A percentile compares a stretch with the other conserved stretches of the same genome.
Evolutionary conservation across 2,888 invertebrate species (phyloP).

Genomic region (Portevinia maculata): DNA sequence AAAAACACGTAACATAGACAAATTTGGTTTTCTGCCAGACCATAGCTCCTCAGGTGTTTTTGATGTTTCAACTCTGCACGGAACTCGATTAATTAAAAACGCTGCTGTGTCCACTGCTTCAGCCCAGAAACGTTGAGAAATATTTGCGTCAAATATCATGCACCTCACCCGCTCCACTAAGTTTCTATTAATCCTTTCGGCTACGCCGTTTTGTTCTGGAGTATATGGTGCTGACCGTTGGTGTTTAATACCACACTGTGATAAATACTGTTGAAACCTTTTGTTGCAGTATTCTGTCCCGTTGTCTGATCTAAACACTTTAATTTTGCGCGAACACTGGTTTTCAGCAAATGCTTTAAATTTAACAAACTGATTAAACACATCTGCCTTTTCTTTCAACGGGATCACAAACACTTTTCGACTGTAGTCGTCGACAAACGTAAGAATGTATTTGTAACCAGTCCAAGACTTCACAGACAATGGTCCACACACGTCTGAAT

Average conservation of each 20-base stretch:
- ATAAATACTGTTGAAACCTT: slow-evolving; percentile 57
- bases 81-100: slow-evolving; percentile 65
- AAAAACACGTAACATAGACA: slow-evolving; percentile 65
- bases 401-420: slow-evolving; percentile 52
- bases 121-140: slow-evolving; percentile 55
- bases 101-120: too few relatives aligned
- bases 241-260: slow-evolving; percentile 75
- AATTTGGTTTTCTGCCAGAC: slow-evolving; percentile 61
- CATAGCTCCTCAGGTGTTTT: slow-evolving; percentile 79
- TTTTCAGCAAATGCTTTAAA: slow-evolving; percentile 74
- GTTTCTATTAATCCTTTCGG: slow-evolving; percentile 71
- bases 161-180: slow-evolving; percentile 67
- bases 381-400: slow-evolving; percentile 69
- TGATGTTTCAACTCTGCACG: slow-evolving; percentile 41
- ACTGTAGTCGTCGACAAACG: slow-evolving; percentile 78
- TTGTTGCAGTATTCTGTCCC: slow-evolving; percentile 66
- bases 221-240: slow-evolving; percentile 71
- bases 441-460: slow-evolving; percentile 78
- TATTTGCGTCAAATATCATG: slow-evolving; percentile 57
- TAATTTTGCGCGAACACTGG: slow-evolving; percentile 68
- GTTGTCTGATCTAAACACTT: slow-evolving; percentile 70
- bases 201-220: slow-evolving; percentile 75
- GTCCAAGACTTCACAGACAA: slow-evolving; percentile 77
- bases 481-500: slow-evolving; percentile 79
- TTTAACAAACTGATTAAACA: slow-evolving; percentile 64